Base-by-base conservation (phyloP, 1,140 invertebrate species). In the Orchestia grillus region DNA sequence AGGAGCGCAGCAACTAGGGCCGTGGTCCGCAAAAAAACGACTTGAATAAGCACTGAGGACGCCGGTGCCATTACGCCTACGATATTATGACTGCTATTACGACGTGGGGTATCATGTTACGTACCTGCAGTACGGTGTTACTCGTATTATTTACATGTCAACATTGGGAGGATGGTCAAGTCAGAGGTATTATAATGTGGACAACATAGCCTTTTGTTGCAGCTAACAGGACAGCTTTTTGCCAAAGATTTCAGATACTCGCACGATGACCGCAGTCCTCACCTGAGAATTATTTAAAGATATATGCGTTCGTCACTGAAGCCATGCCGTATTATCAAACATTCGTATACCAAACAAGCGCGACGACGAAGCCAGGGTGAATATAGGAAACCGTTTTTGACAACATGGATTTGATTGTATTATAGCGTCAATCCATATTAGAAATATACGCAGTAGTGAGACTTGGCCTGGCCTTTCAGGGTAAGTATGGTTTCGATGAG, bases 1-100 rank as follows among this genome's bases (percentile, higher is more conserved):
- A 94, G 92, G 43, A 45, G 92, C 92, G 92, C 44, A 77, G 62
- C 62, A 77, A 77, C 62, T 77, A 28, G 88, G 88, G 88, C 88
- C 41, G 8, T 41, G 88, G 23, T 42, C 88, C 28, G 28, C 23
- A 90, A 90, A 90, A 90, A 42, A 87, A 40, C 36, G 43, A 42
- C 62, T 77, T 77, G 62, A 77, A 77, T 77, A 77, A 77, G 62
- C 62, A 77, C 15, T 77, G 62, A 77, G 62, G 62, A 77, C 28
- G 62, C 28, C 62, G 62, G 62, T 77, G 62, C 62, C 62, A 77
- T 77, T 15, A 77, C 11, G 62, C 28, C 62, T 77, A 1, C 28
- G 11, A 28, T 77, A 77, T 77, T 77, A 77, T 77, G 62, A 77
- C 62, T 77, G 62, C 1, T 77, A 77, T 77, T 77, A 77, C 28